These are phyloP conservation scores for Drosophila meridiana DNA, from an alignment of 2,888 invertebrate genomes.

Conservation along the genomic window DNA sequence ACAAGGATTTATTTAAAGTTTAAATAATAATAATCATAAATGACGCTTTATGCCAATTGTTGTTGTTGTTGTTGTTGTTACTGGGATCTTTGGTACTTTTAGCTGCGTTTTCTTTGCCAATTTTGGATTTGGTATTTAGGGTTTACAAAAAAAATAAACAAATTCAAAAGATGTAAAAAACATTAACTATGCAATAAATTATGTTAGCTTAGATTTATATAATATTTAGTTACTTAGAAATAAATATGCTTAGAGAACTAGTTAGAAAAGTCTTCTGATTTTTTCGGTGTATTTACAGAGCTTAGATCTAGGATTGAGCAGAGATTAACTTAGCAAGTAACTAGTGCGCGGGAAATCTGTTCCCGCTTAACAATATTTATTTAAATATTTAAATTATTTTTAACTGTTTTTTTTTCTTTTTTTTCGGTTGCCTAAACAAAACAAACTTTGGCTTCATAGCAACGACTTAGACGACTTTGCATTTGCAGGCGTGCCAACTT, in stretches of 20 bases:
- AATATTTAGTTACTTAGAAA: slow-evolving; percentile 29
- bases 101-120: slow-evolving; percentile 76
- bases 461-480: slow-evolving; percentile 76
- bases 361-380: slow-evolving; percentile 53
- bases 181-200: slow-evolving; percentile 45
- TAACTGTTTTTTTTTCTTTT: not conserved
- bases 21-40: slow-evolving; percentile 24
- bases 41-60: slow-evolving; percentile 51
- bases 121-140: slow-evolving; percentile 60
- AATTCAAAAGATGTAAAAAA: slow-evolving; percentile 43
- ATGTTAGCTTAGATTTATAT: slow-evolving; percentile 39
- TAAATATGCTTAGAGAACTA: not conserved
- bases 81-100: slow-evolving; percentile 80
- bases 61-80: slow-evolving; percentile 39
- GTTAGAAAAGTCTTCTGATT: slow-evolving; percentile 46
- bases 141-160: slow-evolving; percentile 36
- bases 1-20: slow-evolving; percentile 55
- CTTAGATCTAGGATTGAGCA: slow-evolving; percentile 61
- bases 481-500: slow-evolving; percentile 59
- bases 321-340: slow-evolving; percentile 40
- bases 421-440: slow-evolving; percentile 61
- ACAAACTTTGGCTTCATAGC: slow-evolving; percentile 82
- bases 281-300: slow-evolving; percentile 50
- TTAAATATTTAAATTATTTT: not conserved
- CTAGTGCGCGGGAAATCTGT: slow-evolving; percentile 30